A percentile compares a stretch with the other conserved stretches of the same genome.
These are phyloP conservation scores for Tortricodes alternella DNA, from an alignment of 2,888 invertebrate species.

Conservation along the genomic window DNA sequence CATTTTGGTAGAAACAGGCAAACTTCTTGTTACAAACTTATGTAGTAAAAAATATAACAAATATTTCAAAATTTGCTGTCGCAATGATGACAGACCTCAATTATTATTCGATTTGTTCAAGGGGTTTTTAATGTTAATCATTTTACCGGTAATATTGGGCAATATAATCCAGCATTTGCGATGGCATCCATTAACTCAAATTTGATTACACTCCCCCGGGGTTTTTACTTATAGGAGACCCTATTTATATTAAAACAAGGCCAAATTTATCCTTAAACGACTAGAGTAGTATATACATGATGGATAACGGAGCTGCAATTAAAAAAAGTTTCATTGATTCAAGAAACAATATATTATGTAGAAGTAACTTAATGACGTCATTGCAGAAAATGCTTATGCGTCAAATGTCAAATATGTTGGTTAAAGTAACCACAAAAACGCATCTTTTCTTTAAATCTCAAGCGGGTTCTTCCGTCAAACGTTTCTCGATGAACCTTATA, in stretches of 20 bases:
- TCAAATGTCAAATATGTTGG: too few relatives aligned
- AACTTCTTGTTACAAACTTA: too few relatives aligned
- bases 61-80: conserved; percentile 15
- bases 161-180: conserved; percentile 22
- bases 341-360: conserved; percentile 16
- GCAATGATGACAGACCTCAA: conserved; percentile 27
- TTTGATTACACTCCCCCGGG: not conserved
- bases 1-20: too few relatives aligned
- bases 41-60: conserved; percentile 12
- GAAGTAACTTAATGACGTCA: conserved; percentile 15
- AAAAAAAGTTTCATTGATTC: conserved; percentile 27
- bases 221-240: not conserved
- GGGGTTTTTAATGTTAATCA: conserved; percentile 26
- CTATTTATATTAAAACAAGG: too few relatives aligned
- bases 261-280: conserved; percentile 34
- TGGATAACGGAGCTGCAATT: conserved; percentile 32
- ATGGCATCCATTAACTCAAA: conserved; percentile 24
- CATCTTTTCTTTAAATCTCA: too few relatives aligned
- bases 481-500: too few relatives aligned
- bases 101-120: conserved; percentile 31
- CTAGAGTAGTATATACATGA: conserved; percentile 35
- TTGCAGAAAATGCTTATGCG: conserved; percentile 34
- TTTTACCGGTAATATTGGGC: conserved; percentile 17
- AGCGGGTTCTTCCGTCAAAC: too few relatives aligned
- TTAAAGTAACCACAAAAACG: too few relatives aligned